phyloP scores from a whole-genome alignment of 1,140 invertebrate genomes.

The Brachionus sp. region DNA sequence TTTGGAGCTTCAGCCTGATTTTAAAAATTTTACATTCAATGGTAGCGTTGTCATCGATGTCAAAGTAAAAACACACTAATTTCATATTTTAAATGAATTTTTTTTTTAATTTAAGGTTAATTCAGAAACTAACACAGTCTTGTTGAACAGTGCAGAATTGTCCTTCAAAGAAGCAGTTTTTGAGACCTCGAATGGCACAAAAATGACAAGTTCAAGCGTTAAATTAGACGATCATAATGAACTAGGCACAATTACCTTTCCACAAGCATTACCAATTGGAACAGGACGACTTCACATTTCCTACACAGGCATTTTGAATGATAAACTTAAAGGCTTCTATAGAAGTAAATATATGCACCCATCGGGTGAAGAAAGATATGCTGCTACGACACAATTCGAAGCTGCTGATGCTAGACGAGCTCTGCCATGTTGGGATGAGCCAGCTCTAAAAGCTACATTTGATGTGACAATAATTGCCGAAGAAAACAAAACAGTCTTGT shows the following conservation, averaged over 20 bases:
- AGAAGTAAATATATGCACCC: constrained; percentile 74
- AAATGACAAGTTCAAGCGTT: constrained; percentile 5
- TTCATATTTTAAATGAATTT: neutral
- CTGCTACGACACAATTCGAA: constrained; percentile 83
- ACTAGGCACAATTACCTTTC: neutral
- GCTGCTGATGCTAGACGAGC: constrained; percentile 84
- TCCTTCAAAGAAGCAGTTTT: constrained; percentile 9
- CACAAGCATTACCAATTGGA: neutral
- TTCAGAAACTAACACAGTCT: constrained; percentile 25
- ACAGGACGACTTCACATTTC: constrained; percentile 59
- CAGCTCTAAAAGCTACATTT: constrained; percentile 88
- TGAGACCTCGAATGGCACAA: neutral
- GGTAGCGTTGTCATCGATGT: constrained; percentile 33
- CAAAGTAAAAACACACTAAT: neutral
- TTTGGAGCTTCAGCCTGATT: constrained; percentile 13
- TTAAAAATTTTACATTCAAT: constrained; percentile 21
- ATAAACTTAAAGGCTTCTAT: constrained; percentile 91
- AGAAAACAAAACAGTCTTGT: constrained; percentile 70
- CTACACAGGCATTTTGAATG: constrained; percentile 80
- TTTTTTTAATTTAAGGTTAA: neutral
- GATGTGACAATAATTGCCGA: constrained; percentile 79
- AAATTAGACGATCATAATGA: constrained; percentile 10
- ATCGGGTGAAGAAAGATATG: constrained; percentile 68
- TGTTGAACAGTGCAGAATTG: constrained; percentile 38
- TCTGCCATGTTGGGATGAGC: constrained; percentile 97